Evolutionary conservation across 1,140 invertebrate genomes (phyloP).

Genomic region (Drosophila sulfurigaster): DNA sequence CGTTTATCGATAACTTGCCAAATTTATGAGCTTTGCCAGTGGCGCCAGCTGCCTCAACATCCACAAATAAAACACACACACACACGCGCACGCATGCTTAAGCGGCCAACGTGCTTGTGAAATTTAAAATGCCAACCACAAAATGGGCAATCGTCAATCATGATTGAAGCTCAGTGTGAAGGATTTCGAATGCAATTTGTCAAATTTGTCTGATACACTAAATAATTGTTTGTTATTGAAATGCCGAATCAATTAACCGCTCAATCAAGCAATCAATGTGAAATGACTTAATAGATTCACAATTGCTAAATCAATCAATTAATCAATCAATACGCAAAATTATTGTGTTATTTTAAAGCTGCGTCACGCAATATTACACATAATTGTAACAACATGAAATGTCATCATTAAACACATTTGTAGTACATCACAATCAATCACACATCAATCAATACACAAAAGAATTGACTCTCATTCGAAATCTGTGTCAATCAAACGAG

Average conservation of each 20-base stretch:
- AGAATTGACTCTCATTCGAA: not conserved
- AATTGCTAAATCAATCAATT: not conserved
- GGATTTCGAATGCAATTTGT: too few relatives aligned
- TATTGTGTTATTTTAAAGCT: too few relatives aligned
- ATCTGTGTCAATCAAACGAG: not conserved
- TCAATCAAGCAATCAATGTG: not conserved
- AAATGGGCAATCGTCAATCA: constrained; percentile 18
- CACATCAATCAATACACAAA: too few relatives aligned
- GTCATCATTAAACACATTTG: too few relatives aligned
- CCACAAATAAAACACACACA: not conserved
- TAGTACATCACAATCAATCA: too few relatives aligned
- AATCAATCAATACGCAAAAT: not conserved
- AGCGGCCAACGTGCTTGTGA: constrained; percentile 4
- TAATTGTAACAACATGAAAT: not conserved
- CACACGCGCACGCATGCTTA: not conserved
- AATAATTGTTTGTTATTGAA: not conserved
- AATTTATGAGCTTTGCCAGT: constrained; percentile 60
- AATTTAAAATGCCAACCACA: constrained; percentile 5
- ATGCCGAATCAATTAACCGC: not conserved
- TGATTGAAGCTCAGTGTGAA: constrained; percentile 1
- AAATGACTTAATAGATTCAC: too few relatives aligned
- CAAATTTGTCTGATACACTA: too few relatives aligned
- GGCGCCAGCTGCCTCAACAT: constrained; percentile 29
- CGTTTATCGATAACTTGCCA: constrained; percentile 76
- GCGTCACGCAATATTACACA: not conserved